Evolutionary conservation across 2,113 vertebrate species (phyloP), one percentile per base, ranked within the genome.

Genomic region (Sorex fumeus): DNA sequence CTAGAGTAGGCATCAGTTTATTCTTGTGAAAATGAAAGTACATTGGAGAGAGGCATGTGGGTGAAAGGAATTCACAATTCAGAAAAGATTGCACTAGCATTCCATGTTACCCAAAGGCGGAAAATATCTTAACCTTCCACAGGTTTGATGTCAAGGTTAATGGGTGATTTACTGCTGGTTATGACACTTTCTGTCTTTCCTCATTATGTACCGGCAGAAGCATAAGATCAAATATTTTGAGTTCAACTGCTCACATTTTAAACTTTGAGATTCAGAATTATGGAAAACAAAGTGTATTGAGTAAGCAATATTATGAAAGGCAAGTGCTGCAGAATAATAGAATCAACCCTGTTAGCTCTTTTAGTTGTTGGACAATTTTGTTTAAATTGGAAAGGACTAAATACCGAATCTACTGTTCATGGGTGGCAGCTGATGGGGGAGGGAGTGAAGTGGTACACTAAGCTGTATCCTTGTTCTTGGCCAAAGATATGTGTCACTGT

Each of bases 1-100:
- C 27, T 76, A 81, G 53, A 90, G 79, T 75, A 87, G 60, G 36
- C 64, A 53, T 40, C 5, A 47, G 15, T 32, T 64, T 74, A 57
- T 76, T 32, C 3, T 30, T 70, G 85, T 69, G 18, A 45, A 85
- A 84, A 93, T 75, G 47, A 90, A 82, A 88, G 21, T 18, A 87
- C 21, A 74, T 36, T 82, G 32, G 69, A 79, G 86, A 89, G n/a
- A 57, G 50, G 89, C 79, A 28, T 11, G 83, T 28, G 6, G 45
- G 10, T 27, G n/a, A 47, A 40, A 23, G 79, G 30, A 84, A 92
- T 87, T 66, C 34, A 90, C 13, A 60, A 66, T 13, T 15, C n/a
- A 60, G 43, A 72, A 64, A 91, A 36, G 27, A 71, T 53, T 62
- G 11, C 67, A 45, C 7, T 57, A 11, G 67, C 57, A 23, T 71